Base-by-base conservation (phyloP, 30 jellyfish, hydroid and myxozoan genomes). In the Mastigias papua region DNA sequence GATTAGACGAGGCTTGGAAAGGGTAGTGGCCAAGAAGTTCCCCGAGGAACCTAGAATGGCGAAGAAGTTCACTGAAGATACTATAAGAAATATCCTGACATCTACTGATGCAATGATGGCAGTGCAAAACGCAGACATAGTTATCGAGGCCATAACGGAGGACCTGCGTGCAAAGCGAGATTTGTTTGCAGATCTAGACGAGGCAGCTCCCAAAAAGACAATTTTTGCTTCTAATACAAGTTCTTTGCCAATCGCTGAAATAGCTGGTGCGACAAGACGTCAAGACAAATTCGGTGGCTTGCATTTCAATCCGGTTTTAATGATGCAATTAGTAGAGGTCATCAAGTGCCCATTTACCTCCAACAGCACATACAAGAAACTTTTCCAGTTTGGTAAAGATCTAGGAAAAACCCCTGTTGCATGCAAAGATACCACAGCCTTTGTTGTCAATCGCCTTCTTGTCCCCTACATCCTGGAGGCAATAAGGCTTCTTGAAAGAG, bases 1-100 rank as follows among this genome's bases (percentile, higher is more conserved):
- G 73, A 74, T 87, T 5, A 49, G 90, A 48, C 46, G 87, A 60
- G 84, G 97, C 20, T 48, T 93, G 13, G 95, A 78, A 42, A 69
- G 91, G 21, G 78, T 83, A 22, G 83, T 94, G 27, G 67, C 60
- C 15, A 82, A 87, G 85, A 93, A 71, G 73, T 93, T 93, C 57
- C 98, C 98, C 13, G 95, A 87, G n/a, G 98, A 93, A 91, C 97
- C 97, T 17, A 87, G 92, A 63, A 88, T 93, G 78, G 98, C 97
- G 29, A 83, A 54, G 60, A 93, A 88, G 73, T 93, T 87, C 67
- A 50, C 86, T 5, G 96, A 93, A 13, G 92, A 88, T 37, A 92
- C 94, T 3, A 48, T 93, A 28, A 73, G 91, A 34, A 86, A 93
- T 54, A 93, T 93, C n/a, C 74, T 62, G 25, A 93, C 98, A n/a